Evolutionary conservation across 2,113 vertebrate species (phyloP).

Genomic region (Megaceryle torquata): DNA sequence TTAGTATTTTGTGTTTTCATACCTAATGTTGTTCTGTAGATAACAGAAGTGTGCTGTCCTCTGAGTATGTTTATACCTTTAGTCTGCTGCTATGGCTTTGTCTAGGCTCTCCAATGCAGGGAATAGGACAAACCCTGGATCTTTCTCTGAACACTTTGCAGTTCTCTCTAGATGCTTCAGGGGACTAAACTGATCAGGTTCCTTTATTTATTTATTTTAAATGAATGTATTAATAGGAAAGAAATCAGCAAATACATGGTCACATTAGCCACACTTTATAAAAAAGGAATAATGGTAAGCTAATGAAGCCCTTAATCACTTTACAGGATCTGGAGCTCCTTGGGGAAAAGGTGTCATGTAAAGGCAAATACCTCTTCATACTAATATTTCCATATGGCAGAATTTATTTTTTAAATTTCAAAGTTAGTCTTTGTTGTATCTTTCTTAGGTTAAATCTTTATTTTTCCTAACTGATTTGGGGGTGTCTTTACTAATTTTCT

Average conservation of each 20-base stretch:
- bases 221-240: neutral
- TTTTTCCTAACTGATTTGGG: neutral
- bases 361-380: neutral
- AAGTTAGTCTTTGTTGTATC: neutral
- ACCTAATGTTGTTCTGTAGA: neutral
- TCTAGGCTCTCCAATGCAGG: rapidly evolving
- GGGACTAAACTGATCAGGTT: neutral
- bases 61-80: neutral
- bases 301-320: neutral
- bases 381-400: neutral
- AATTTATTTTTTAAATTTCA: neutral
- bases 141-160: neutral
- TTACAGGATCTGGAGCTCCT: neutral
- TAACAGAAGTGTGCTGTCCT: neutral
- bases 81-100: neutral
- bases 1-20: neutral
- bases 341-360: neutral
- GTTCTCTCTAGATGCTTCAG: neutral
- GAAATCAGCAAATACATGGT: neutral
- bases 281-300: neutral
- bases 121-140: no score
- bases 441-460: neutral
- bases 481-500: neutral
- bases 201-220: neutral
- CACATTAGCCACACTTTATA: neutral